phyloP scores from a whole-genome alignment of 2,797 vertebrate genomes.

The Octomys mimax region DNA sequence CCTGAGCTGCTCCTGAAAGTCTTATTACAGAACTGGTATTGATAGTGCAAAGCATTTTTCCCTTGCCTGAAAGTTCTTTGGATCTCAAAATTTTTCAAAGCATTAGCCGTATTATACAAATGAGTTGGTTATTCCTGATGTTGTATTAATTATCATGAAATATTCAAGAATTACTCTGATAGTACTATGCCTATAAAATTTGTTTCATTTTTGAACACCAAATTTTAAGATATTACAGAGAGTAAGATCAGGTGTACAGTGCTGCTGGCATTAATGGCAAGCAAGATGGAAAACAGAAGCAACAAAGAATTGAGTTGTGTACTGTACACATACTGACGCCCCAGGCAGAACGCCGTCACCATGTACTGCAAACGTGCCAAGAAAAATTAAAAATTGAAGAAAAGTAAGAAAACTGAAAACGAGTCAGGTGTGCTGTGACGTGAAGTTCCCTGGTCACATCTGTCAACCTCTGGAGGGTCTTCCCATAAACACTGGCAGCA shows the following conservation, averaged over 20 bases:
- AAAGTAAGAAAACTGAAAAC: neutral
- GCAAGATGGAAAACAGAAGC: neutral
- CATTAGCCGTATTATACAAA: neutral
- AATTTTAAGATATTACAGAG: conserved; percentile 29
- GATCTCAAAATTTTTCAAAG: conserved; percentile 20
- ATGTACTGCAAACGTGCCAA: neutral
- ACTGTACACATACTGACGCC: neutral
- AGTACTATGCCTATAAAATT: neutral
- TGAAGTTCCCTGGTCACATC: neutral
- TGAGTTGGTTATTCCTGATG: neutral
- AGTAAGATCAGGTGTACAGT: neutral
- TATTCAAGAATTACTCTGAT: conserved; percentile 7
- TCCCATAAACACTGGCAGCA: neutral
- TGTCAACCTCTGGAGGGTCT: neutral
- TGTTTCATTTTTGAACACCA: conserved; percentile 45
- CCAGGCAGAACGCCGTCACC: neutral
- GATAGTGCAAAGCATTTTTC: conserved; percentile 5
- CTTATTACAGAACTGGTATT: conserved; percentile 4
- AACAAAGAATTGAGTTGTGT: neutral
- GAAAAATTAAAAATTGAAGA: neutral
- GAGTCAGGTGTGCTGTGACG: neutral
- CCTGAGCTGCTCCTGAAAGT: neutral
- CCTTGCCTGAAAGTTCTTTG: neutral
- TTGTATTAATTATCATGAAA: conserved; percentile 33
- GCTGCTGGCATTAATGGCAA: neutral